Conservation (phyloP, 1,140 invertebrate genomes). For the Eurosta solidaginis region DNA sequence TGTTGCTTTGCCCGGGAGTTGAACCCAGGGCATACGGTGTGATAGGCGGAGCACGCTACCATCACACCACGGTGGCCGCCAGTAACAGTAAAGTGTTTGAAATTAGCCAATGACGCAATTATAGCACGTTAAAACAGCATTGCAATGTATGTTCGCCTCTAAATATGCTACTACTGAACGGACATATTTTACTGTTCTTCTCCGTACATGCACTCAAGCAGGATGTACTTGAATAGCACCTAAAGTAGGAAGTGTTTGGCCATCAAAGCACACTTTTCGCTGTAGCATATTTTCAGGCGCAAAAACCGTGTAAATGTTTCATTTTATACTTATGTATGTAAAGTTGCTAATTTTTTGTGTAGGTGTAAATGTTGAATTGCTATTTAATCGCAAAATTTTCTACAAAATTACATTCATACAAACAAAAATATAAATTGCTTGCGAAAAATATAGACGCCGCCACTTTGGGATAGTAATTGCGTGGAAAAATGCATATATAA, state of each 20-base stretch:
- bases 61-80: too few species aligned
- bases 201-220: background rate
- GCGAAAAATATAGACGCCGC: background rate
- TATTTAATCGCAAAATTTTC: slow-evolving; percentile 6
- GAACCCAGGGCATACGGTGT: too few species aligned
- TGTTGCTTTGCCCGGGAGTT: too few species aligned
- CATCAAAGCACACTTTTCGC: slow-evolving; percentile 6
- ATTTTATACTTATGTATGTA: background rate
- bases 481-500: background rate
- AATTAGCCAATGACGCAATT: slow-evolving; percentile 16
- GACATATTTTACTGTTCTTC: too few species aligned
- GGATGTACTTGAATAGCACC: background rate
- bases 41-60: too few species aligned
- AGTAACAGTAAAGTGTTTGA: background rate
- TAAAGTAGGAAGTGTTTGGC: slow-evolving; percentile 22
- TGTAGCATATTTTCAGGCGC: slow-evolving; percentile 7
- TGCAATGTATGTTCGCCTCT: background rate
- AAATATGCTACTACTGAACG: background rate
- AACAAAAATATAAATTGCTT: slow-evolving; percentile 9
- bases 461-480: background rate
- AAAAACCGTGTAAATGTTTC: background rate
- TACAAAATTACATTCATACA: background rate
- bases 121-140: background rate
- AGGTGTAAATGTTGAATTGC: background rate
- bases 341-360: background rate